These are phyloP conservation scores for Plutella xylostella DNA, from an alignment of 2,888 invertebrate species.

Conservation along the genomic window DNA sequence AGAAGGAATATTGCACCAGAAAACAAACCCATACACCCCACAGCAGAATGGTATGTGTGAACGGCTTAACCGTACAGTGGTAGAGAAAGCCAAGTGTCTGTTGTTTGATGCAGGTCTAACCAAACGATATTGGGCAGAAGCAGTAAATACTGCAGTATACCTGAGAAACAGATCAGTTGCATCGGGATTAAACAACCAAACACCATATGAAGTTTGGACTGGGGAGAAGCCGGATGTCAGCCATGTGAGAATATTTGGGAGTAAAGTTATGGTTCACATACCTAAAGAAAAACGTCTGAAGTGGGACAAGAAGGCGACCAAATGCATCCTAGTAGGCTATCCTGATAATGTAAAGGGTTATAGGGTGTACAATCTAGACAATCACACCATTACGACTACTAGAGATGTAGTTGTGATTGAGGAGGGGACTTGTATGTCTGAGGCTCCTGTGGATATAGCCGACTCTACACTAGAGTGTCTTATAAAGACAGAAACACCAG, in stretches of 20 bases:
- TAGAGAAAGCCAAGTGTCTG: too few species aligned
- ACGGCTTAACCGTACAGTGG: too few species aligned
- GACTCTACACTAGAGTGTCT: background rate
- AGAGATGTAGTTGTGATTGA: constrained; percentile 3
- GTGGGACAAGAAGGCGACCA: constrained; percentile 19
- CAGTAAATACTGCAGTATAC: too few species aligned
- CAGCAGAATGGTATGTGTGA: too few species aligned
- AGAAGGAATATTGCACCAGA: too few species aligned
- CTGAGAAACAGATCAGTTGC: background rate
- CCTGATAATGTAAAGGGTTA: constrained; percentile 23
- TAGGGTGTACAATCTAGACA: constrained; percentile 18
- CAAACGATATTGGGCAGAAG: too few species aligned
- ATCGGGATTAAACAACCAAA: background rate
- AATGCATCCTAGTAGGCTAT: constrained; percentile 23
- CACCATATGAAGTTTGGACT: background rate
- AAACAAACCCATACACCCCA: too few species aligned
- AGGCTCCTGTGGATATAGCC: background rate
- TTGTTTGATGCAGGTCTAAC: too few species aligned
- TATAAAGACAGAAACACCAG: too few species aligned
- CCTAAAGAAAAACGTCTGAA: constrained; percentile 26
- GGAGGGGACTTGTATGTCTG: background rate
- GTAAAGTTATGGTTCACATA: constrained; percentile 8
- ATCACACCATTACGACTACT: constrained; percentile 1
- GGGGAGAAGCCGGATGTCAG: background rate
- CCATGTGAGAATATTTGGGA: background rate